phyloP scores from a whole-genome alignment of 2,113 vertebrate species.

The Lonchura striata region DNA sequence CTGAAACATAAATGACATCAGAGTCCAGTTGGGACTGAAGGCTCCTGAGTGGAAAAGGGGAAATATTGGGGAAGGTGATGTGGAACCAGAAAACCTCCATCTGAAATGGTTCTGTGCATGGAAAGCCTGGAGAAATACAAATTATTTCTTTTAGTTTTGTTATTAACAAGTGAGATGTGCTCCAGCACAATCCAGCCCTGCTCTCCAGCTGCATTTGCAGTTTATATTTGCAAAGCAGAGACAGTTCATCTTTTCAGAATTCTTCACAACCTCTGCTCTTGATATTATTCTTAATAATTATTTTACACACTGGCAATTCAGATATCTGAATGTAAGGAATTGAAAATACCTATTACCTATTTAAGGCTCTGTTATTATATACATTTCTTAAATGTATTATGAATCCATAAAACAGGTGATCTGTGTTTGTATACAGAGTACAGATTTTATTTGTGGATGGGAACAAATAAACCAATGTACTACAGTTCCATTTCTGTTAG shows the following conservation, averaged over 20 bases:
- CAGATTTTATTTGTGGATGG: neutral
- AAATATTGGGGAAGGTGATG: neutral
- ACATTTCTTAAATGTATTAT: neutral
- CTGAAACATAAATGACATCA: neutral
- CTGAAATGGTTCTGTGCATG: neutral
- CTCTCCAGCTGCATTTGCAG: neutral
- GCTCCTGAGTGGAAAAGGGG: neutral
- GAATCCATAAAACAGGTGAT: neutral
- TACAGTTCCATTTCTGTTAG: neutral
- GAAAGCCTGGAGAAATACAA: neutral
- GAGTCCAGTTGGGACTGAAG: neutral
- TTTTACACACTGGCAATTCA: neutral
- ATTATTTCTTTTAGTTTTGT: neutral
- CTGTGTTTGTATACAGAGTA: neutral
- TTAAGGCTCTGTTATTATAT: neutral
- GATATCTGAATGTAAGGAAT: neutral
- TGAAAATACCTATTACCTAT: neutral
- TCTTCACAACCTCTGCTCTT: neutral
- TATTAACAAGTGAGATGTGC: fast-evolving
- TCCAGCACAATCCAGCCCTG: neutral
- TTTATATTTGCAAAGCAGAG: neutral
- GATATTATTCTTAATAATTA: neutral
- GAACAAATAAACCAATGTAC: neutral
- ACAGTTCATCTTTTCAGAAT: neutral
- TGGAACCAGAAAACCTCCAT: neutral